phyloP scores from a whole-genome alignment of 1,140 invertebrate species.

The Phymastichus coffea region DNA sequence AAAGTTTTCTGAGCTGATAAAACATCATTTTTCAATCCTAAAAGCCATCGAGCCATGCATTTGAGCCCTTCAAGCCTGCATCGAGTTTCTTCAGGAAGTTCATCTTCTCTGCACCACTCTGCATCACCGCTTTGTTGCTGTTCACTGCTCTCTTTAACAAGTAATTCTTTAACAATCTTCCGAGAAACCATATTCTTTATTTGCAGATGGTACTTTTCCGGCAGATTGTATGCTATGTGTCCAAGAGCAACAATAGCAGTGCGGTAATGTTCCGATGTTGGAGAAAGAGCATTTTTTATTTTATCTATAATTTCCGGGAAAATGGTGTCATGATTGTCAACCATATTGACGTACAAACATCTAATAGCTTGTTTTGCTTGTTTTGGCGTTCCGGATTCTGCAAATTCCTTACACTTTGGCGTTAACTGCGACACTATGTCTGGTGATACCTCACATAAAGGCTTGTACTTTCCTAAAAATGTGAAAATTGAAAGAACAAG shows the following conservation, averaged over 20 bases:
- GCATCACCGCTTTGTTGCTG: conserved; percentile 57
- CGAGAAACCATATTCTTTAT: conserved; percentile 94
- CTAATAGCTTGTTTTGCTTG: conserved; percentile 95
- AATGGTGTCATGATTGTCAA: conserved; percentile 74
- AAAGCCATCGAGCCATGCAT: conserved; percentile 92
- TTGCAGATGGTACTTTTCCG: conserved; percentile 82
- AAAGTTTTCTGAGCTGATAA: conserved; percentile 93
- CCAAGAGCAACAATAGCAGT: conserved; percentile 92
- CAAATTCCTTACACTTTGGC: conserved; percentile 83
- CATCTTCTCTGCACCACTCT: conserved; percentile 85
- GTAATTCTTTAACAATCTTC: conserved; percentile 92
- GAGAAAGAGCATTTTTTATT: conserved; percentile 72
- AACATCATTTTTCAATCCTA: conserved; percentile 86
- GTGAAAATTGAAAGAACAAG: conserved; percentile 80
- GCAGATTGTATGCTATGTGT: conserved; percentile 90
- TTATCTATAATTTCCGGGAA: conserved; percentile 87
- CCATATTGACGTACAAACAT: conserved; percentile 86
- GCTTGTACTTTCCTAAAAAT: conserved; percentile 84
- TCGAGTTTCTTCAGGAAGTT: conserved; percentile 85
- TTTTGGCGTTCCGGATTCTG: conserved; percentile 85
- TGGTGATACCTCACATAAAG: conserved; percentile 73
- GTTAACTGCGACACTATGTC: conserved; percentile 72
- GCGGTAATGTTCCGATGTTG: conserved; percentile 81
- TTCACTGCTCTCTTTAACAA: conserved; percentile 78
- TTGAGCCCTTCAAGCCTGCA: conserved; percentile 95